Base-by-base conservation (phyloP, 2,888 invertebrate species). In the Polydrusus pterygomalis region DNA sequence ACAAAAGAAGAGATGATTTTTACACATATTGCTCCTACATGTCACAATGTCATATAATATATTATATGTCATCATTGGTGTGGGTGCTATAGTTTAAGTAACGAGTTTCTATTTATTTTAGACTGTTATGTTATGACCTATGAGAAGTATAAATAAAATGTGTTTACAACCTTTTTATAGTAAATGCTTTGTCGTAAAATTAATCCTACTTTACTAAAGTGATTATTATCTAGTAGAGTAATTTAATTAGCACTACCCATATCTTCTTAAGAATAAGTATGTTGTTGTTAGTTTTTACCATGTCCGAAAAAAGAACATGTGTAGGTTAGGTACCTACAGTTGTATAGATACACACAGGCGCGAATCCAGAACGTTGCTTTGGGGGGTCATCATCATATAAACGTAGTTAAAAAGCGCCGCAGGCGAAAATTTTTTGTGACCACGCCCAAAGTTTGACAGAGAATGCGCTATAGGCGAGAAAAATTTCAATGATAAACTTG, bases 191-290 rank as follows among this genome's bases (percentile, higher is more conserved):
- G 25, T 25, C 13, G 13, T 54, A 54, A 54, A 25, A 54, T 13
- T n/a, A 54, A 54, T 20, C 20, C 20, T 13, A 2, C 0, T 25
- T 1, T 25, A 54, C n/a, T 30, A 18, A 15, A 17, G 54, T 5
- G 13, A 54, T 54, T 54, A n/a, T 25, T 30, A 54, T 8, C 13
- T 54, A 30, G 2, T 51, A 51, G 6, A 25, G 25, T 54, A 54
- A 54, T 54, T 54, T 54, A 54, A 54, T 54, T 54, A 54, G n/a
- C 54, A 30, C 54, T 25, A 54, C 8, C 54, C 54, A 54, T 54
- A 54, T n/a, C 13, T 47, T 3, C 10, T 2, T 17, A 25, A 17
- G 47, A 17, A 9, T 5, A 17, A 49, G 2, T 49, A 49, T 1
- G 5, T 17, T n/a, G 9, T 43, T 43, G n/a, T n/a, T n/a, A 49